These are phyloP conservation scores for Dendrocincla fuliginosa DNA, from an alignment of 2,797 vertebrate genomes.

Conservation along the genomic window DNA sequence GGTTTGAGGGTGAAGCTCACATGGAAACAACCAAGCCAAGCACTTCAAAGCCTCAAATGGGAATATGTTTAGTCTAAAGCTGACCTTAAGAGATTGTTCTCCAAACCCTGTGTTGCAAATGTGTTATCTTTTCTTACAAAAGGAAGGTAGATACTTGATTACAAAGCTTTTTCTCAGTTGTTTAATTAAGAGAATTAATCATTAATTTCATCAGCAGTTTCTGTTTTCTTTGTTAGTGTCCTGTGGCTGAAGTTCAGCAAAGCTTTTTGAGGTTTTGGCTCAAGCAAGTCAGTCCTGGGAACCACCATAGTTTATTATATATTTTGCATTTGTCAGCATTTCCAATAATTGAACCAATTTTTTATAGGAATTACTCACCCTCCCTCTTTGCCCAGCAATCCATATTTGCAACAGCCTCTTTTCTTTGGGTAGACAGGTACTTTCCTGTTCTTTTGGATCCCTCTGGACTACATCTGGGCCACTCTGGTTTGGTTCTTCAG, in stretches of 20 bases:
- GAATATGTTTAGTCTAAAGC: neutral
- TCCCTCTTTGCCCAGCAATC: neutral
- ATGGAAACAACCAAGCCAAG: neutral
- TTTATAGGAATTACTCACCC: neutral
- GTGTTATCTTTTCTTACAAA: neutral
- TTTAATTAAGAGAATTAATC: conserved; percentile 46
- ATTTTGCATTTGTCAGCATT: conserved; percentile 22
- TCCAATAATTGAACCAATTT: conserved; percentile 1
- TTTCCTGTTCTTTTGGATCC: neutral
- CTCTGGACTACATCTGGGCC: neutral
- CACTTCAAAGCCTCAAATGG: neutral
- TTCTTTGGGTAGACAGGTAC: neutral
- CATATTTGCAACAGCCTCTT: neutral
- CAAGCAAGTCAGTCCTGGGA: neutral
- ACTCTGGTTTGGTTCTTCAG: neutral
- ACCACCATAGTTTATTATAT: neutral
- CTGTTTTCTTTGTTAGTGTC: neutral
- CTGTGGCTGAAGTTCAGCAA: conserved; percentile 28
- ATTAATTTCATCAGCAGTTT: conserved; percentile 41
- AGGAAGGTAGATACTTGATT: neutral
- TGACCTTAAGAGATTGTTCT: conserved; percentile 1
- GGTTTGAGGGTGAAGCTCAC: neutral
- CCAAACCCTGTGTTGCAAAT: neutral
- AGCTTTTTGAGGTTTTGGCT: neutral
- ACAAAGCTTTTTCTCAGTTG: conserved; percentile 5